These are phyloP conservation scores for Molanna angustata DNA, from an alignment of 2,888 invertebrate species.

Conservation along the genomic window DNA sequence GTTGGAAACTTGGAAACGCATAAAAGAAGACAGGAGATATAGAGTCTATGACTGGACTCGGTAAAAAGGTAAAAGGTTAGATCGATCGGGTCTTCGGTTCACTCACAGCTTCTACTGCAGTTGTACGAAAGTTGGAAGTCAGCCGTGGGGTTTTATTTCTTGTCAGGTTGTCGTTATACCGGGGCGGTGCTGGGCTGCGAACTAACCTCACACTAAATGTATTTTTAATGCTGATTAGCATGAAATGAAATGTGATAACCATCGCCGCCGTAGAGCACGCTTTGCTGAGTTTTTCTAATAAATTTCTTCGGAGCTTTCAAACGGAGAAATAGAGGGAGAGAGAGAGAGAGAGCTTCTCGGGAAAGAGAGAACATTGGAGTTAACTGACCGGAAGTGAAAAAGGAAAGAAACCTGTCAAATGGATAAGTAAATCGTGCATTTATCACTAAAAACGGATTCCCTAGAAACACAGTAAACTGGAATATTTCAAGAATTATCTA, in stretches of 20 bases:
- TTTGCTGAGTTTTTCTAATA: conserved; percentile 3
- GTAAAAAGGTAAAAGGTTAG: neutral
- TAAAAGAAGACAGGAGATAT: no score
- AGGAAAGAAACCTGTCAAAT: neutral
- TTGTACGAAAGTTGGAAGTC: conserved; percentile 9
- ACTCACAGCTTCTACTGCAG: neutral
- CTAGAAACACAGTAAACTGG: no score
- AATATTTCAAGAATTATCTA: no score
- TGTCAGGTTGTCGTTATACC: conserved; percentile 22
- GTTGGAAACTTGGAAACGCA: no score
- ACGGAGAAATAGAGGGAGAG: neutral
- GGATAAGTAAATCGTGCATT: no score
- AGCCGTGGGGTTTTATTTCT: conserved; percentile 15
- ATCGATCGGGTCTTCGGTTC: no score
- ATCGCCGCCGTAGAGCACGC: conserved; percentile 8
- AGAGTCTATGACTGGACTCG: no score
- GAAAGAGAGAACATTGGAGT: no score
- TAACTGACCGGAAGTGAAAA: neutral
- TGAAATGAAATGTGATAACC: conserved; percentile 28
- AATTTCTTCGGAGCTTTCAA: conserved; percentile 1
- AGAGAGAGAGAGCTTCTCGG: no score
- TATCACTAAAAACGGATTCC: no score
- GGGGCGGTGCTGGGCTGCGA: conserved; percentile 14
- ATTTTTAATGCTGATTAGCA: conserved; percentile 32
- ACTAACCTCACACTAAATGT: conserved; percentile 25